phyloP scores from a whole-genome alignment of 2,888 invertebrate species.

The Lamellibrachia satsuma region DNA sequence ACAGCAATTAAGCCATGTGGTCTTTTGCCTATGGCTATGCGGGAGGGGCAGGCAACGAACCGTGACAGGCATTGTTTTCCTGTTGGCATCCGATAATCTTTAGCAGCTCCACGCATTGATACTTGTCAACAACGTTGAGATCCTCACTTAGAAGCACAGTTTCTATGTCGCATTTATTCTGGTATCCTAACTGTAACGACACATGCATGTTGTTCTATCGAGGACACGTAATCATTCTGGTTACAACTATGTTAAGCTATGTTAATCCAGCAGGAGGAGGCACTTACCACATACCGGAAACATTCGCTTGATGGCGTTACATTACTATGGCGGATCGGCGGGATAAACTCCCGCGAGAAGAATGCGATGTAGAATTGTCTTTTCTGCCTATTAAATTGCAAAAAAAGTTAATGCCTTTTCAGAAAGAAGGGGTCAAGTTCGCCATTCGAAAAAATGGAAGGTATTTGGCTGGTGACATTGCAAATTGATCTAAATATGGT shows the following conservation, averaged over 20 bases:
- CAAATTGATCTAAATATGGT: not conserved
- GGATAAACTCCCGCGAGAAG: conserved; percentile 18
- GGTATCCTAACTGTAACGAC: too few relatives aligned
- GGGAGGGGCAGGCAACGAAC: too few relatives aligned
- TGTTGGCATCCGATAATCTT: too few relatives aligned
- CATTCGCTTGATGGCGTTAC: not conserved
- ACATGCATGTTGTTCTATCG: too few relatives aligned
- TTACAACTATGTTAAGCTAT: not conserved
- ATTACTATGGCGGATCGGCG: not conserved
- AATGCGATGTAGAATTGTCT: not conserved
- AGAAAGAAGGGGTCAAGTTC: conserved; percentile 55
- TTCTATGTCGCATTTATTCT: too few relatives aligned
- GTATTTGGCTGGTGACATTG: conserved; percentile 39
- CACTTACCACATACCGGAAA: not conserved
- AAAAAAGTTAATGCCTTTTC: conserved; percentile 54
- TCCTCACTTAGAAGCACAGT: too few relatives aligned
- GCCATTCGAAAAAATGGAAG: conserved; percentile 58
- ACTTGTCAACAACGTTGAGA: too few relatives aligned
- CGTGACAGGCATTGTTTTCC: too few relatives aligned
- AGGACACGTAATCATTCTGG: too few relatives aligned
- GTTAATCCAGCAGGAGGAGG: not conserved
- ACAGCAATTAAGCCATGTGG: too few relatives aligned
- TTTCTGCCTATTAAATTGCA: conserved; percentile 50
- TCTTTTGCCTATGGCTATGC: too few relatives aligned
- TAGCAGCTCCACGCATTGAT: too few relatives aligned